phyloP scores from a whole-genome alignment of 2,888 invertebrate genomes.

The Diogma glabrata region DNA sequence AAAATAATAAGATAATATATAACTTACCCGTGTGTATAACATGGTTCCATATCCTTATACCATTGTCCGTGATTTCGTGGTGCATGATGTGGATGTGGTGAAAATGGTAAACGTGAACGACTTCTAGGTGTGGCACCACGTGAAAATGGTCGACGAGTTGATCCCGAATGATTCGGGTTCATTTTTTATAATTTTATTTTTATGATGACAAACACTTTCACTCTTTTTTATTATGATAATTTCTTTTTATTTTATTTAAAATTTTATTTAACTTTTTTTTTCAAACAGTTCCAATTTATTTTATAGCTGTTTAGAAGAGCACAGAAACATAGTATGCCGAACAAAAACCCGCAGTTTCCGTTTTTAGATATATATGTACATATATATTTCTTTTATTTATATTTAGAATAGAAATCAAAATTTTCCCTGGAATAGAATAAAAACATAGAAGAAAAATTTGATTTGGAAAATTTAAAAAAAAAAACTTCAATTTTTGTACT shows the following conservation, averaged over 20 bases:
- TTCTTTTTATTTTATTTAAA: constrained; percentile 5
- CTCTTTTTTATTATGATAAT: neutral
- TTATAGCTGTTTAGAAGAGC: too few species aligned
- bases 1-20: too few species aligned
- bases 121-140: constrained; percentile 33
- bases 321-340: too few species aligned
- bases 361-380: too few species aligned
- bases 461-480: too few species aligned
- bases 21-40: constrained; percentile 34
- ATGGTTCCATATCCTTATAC: constrained; percentile 28
- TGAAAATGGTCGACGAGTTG: constrained; percentile 33
- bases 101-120: constrained; percentile 33
- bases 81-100: constrained; percentile 31
- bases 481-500: too few species aligned
- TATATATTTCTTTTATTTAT: too few species aligned
- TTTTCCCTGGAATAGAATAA: too few species aligned
- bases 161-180: constrained; percentile 33
- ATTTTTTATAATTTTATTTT: constrained; percentile 21
- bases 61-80: constrained; percentile 25
- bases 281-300: neutral
- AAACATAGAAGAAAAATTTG: too few species aligned
- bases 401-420: too few species aligned
- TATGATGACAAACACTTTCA: neutral
- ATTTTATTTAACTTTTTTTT: neutral
- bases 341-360: too few species aligned